A percentile compares a stretch with the other conserved stretches of the same genome.
Evolutionary conservation across 2,888 invertebrate genomes (phyloP).

Genomic region (Mesoligia furuncula): DNA sequence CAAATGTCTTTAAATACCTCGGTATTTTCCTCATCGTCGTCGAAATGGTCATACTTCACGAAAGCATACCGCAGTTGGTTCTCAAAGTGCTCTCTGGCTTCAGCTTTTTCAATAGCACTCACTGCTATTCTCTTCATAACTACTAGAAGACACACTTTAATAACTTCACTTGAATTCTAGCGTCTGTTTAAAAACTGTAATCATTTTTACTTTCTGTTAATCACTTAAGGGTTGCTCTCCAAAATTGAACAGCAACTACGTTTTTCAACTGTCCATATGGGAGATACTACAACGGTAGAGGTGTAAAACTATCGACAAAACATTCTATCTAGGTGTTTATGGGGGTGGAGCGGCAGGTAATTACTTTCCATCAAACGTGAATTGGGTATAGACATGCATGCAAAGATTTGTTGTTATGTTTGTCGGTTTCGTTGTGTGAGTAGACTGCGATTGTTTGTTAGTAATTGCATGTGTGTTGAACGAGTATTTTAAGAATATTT

Average conservation of each 20-base stretch:
- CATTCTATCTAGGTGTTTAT: slow-evolving; percentile 74
- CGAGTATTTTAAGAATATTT: neutral
- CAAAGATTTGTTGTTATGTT: slow-evolving; percentile 37
- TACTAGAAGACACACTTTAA: slow-evolving; percentile 5
- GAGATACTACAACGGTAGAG: slow-evolving; percentile 70
- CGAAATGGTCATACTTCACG: slow-evolving; percentile 80
- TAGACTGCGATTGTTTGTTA: neutral
- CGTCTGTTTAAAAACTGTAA: neutral
- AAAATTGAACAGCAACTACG: slow-evolving; percentile 25
- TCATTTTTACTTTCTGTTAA: neutral
- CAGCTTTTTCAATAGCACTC: slow-evolving; percentile 78
- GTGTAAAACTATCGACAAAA: slow-evolving; percentile 88
- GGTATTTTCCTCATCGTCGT: slow-evolving; percentile 83
- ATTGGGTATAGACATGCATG: slow-evolving; percentile 65
- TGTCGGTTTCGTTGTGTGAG: slow-evolving; percentile 1
- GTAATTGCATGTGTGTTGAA: neutral
- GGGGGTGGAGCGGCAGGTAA: slow-evolving; percentile 66
- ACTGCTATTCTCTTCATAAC: slow-evolving; percentile 65
- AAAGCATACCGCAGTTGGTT: slow-evolving; percentile 85
- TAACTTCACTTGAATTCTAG: slow-evolving; percentile 13
- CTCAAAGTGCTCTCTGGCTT: slow-evolving; percentile 85
- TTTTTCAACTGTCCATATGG: slow-evolving; percentile 60
- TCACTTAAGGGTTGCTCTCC: neutral
- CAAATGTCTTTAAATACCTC: slow-evolving; percentile 76
- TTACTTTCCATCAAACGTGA: slow-evolving; percentile 66